Evolutionary conservation across 2,888 invertebrate species (phyloP).

Genomic region (Caenorhabditis drosophilae): DNA sequence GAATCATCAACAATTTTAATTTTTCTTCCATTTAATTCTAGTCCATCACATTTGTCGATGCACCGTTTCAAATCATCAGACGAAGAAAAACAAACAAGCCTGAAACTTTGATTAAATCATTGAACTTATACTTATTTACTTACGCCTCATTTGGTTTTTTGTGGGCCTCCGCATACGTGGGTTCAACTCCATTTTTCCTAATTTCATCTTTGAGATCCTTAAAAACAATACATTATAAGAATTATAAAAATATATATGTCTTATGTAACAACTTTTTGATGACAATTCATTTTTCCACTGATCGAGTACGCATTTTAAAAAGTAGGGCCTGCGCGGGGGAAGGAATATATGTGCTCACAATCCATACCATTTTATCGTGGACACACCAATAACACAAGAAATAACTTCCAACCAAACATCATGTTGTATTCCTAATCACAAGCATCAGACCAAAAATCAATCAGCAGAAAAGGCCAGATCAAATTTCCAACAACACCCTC

Average conservation of each 20-base stretch:
- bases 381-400: too few relatives aligned
- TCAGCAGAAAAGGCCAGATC: background rate
- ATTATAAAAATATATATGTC: background rate
- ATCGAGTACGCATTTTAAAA: too few relatives aligned
- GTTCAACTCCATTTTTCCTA: constrained; percentile 93
- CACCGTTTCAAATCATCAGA: constrained; percentile 94
- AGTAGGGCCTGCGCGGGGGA: too few relatives aligned
- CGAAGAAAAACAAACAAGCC: constrained; percentile 94
- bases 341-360: too few relatives aligned
- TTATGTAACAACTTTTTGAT: too few relatives aligned
- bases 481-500: background rate
- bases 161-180: constrained; percentile 97
- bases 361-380: too few relatives aligned
- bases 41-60: constrained; percentile 92
- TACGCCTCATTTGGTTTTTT: constrained; percentile 82
- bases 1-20: constrained; percentile 87
- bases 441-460: background rate
- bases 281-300: too few relatives aligned
- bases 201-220: constrained; percentile 97
- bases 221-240: constrained; percentile 15
- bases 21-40: constrained; percentile 87
- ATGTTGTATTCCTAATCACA: too few relatives aligned
- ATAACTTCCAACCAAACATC: too few relatives aligned
- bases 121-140: constrained; percentile 29
- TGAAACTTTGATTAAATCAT: constrained; percentile 70